Evolutionary conservation across 37 sponge, comb jelly and placozoan species (phyloP), one percentile per base, ranked within the genome.

Genomic region (Theonella swinhoei): DNA sequence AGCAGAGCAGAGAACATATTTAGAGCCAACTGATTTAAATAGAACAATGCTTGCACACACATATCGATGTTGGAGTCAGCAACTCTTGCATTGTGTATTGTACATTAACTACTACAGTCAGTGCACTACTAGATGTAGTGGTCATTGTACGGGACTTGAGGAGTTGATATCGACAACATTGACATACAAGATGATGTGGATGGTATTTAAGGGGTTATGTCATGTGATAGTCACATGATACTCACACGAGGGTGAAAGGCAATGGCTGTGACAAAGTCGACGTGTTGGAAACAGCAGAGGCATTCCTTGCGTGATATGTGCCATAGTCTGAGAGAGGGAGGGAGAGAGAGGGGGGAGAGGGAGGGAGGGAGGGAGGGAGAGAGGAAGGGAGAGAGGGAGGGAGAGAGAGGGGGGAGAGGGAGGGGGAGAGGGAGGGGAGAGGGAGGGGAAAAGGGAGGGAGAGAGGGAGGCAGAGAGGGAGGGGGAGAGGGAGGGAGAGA

Each of bases 251-350:
- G 98, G 72, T 97, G 96, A 76, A 97, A 97, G 1, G 98, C 90
- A 40, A 97, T 95, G 25, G 95, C 90, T 30, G 98, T 95, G 59
- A 97, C 98, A 88, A 97, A 97, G 61, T 97, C 98, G 0, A 88
- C 85, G 63, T 97, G 98, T 43, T 92, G 95, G 78, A 97, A 97
- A 64, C 96, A 91, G 79, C 93, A 95, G 32, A 97, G 87, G 78
- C 98, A 97, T 64, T 95, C 96, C 41, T 87, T 87, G 40, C 93
- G 37, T 4, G 98, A 95, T 23, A 97, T 88, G 80, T 97, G 98
- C 95, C 98, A 97, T 42, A 97, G 83, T 58, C 94, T 94, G 41
- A 72, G 30, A 65, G 14, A 80, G 41, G 54, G 30, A 65, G 14
- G 72, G 42, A 41, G 36, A 19, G 68, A 64, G 66, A 62, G 74